Conservation (phyloP, 2,888 invertebrate genomes). For the Hypsopygia costalis region DNA sequence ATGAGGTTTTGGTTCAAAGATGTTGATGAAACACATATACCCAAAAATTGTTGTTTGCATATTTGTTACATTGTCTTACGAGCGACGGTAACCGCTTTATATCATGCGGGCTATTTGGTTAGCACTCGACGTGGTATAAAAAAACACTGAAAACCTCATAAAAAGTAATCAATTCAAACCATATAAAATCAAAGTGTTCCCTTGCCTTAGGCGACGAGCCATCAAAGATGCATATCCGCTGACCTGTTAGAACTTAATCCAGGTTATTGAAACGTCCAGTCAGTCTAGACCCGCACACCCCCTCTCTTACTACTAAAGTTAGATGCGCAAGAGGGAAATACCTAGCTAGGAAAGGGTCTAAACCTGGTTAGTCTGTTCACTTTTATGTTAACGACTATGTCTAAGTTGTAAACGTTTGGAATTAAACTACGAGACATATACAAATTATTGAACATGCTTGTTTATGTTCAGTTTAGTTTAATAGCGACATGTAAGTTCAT, state of each 20-base stretch:
- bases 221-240: neutral
- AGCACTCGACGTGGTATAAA: too few relatives aligned
- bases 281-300: neutral
- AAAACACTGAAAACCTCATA: too few relatives aligned
- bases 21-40: too few relatives aligned
- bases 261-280: neutral
- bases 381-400: neutral
- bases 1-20: too few relatives aligned
- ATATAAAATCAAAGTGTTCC: neutral
- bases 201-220: neutral
- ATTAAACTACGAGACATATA: neutral
- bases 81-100: too few relatives aligned
- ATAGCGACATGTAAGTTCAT: too few relatives aligned
- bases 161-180: neutral
- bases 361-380: neutral
- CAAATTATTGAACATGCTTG: neutral
- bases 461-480: neutral
- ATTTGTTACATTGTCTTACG: too few relatives aligned
- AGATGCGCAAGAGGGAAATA: too few relatives aligned
- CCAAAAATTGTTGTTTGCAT: too few relatives aligned
- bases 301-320: neutral
- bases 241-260: neutral
- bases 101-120: too few relatives aligned
- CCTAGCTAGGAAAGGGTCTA: too few relatives aligned
- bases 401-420: conserved; percentile 4